A percentile compares a stretch with the other conserved stretches of the same genome.
These are phyloP conservation scores for Virgularia gustaviana DNA, from an alignment of 92 coral and sea anemone genomes.

Conservation along the genomic window DNA sequence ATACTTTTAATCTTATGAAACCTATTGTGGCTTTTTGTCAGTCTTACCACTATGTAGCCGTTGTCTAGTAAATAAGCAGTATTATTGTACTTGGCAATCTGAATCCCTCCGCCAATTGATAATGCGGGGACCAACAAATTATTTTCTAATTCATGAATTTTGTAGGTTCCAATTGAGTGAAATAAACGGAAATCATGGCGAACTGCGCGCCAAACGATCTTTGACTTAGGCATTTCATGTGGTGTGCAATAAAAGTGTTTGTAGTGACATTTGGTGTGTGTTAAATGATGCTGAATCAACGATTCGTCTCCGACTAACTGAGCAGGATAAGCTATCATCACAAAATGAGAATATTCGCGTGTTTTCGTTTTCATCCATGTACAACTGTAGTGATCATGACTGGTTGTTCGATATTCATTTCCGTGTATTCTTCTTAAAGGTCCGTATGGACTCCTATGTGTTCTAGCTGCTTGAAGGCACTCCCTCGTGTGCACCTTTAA, in stretches of 20 bases:
- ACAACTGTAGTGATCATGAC: not conserved
- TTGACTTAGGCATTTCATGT: conserved; percentile 3
- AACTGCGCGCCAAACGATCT: not conserved
- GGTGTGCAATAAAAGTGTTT: not conserved
- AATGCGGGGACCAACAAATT: not conserved
- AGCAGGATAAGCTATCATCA: not conserved
- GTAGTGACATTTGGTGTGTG: conserved; percentile 2
- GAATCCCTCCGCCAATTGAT: not conserved
- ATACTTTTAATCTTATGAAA: not conserved
- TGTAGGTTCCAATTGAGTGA: not conserved
- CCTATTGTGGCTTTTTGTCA: not conserved
- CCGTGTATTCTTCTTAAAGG: not conserved
- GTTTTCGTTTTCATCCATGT: conserved; percentile 7
- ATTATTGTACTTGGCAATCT: not conserved
- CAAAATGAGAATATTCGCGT: not conserved
- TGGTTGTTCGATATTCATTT: not conserved
- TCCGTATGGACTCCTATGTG: not conserved
- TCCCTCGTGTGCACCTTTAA: not conserved
- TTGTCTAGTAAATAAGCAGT: not conserved
- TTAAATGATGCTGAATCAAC: conserved; percentile 2
- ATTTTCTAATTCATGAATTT: not conserved
- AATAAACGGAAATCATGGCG: not conserved
- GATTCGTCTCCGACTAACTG: not conserved
- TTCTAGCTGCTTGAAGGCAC: not conserved
- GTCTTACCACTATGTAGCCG: not conserved